phyloP scores from a whole-genome alignment of 2,888 invertebrate genomes.

The Fragum whitleyi region DNA sequence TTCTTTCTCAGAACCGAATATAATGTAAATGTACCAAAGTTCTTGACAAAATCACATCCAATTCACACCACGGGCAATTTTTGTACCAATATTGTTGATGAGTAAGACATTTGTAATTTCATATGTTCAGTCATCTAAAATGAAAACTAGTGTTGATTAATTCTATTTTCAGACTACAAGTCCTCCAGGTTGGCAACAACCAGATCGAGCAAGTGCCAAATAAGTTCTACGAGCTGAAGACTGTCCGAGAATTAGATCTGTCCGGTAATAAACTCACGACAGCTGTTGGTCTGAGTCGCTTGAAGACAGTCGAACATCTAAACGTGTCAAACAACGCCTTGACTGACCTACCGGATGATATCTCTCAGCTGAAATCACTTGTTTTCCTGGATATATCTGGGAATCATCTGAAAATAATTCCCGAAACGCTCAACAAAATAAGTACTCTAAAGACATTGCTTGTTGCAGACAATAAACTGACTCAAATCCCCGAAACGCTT shows the following conservation, averaged over 20 bases:
- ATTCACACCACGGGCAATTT: background rate
- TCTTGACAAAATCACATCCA: background rate
- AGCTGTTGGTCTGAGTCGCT: conserved; percentile 70
- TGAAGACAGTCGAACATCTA: conserved; percentile 73
- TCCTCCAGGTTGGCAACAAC: conserved; percentile 76
- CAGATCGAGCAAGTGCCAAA: conserved; percentile 77
- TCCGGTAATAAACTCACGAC: conserved; percentile 74
- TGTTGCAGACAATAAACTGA: conserved; percentile 77
- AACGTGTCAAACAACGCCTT: conserved; percentile 76
- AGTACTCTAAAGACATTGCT: conserved; percentile 73
- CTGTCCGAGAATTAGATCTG: conserved; percentile 76
- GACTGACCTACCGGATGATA: conserved; percentile 75
- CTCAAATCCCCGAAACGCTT: conserved; percentile 78
- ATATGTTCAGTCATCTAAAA: no score
- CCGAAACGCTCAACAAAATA: conserved; percentile 71
- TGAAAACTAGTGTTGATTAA: no score
- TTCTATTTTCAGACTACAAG: conserved; percentile 72
- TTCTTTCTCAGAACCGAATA: no score
- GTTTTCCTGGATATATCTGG: conserved; percentile 78
- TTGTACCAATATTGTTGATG: background rate
- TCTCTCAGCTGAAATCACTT: conserved; percentile 74
- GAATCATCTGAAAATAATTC: conserved; percentile 76
- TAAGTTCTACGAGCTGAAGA: conserved; percentile 78
- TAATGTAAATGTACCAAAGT: no score
- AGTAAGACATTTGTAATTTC: background rate